Percentiles rank a stretch among this genome's conserved stretches.
Evolutionary conservation across 1,140 invertebrate species (phyloP).

Genomic region (Acyrthosiphon pisum): DNA sequence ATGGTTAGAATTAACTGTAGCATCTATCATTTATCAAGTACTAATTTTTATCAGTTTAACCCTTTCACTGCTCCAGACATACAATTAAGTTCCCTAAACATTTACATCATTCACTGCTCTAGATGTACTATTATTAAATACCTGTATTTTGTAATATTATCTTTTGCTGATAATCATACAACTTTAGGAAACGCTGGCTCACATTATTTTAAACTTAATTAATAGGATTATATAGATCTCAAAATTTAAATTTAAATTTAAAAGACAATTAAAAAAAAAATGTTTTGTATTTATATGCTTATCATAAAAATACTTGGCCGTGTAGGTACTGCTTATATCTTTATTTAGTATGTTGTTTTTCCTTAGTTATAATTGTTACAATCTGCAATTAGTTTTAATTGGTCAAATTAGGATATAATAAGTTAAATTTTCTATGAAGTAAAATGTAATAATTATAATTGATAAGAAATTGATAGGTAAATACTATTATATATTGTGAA

Average conservation of each 20-base stretch:
- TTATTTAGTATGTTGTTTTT: not conserved
- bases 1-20: not conserved
- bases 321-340: not conserved
- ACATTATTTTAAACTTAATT: not conserved
- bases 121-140: no score
- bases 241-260: no score
- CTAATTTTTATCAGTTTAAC: not conserved
- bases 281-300: no score
- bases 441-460: not conserved
- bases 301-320: not conserved
- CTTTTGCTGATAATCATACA: no score
- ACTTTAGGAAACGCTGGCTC: not conserved
- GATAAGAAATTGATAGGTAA: not conserved
- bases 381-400: not conserved
- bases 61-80: not conserved
- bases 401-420: not conserved
- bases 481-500: not conserved
- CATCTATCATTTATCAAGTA: no score
- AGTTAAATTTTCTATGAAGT: no score
- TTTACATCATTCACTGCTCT: no score
- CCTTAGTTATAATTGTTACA: not conserved
- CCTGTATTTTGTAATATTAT: no score
- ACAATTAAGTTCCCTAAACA: no score
- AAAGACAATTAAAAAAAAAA: no score
- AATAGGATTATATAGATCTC: no score